A percentile compares a stretch with the other conserved stretches of the same genome.
These are phyloP conservation scores for Microcebus lehilahytsara DNA, from an alignment of 2,113 vertebrate species.

Conservation along the genomic window DNA sequence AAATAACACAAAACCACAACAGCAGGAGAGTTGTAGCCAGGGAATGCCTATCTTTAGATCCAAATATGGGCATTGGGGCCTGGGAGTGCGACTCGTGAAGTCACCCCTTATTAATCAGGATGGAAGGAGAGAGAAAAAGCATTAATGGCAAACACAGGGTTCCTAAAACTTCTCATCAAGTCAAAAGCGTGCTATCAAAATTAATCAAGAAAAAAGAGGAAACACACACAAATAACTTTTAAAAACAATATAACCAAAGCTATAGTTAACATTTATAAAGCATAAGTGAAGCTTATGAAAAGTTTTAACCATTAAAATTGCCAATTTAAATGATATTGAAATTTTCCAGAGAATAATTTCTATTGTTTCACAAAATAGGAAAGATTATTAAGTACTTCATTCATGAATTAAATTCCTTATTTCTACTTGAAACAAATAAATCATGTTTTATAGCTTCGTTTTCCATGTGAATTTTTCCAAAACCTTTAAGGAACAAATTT, in stretches of 20 bases:
- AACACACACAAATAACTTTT: background rate
- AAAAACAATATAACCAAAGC: background rate
- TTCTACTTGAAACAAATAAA: background rate
- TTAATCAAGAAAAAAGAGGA: background rate
- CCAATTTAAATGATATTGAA: background rate
- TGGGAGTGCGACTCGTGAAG: background rate
- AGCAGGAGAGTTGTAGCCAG: background rate
- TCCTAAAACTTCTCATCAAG: background rate
- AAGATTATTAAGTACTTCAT: background rate
- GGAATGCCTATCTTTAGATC: background rate
- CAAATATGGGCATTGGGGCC: accelerated
- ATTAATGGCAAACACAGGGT: background rate
- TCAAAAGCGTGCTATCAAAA: background rate
- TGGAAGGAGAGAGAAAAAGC: background rate
- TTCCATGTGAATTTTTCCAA: background rate
- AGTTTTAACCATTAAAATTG: background rate
- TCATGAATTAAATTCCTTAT: background rate
- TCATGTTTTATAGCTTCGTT: background rate
- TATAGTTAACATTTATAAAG: background rate
- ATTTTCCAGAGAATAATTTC: background rate
- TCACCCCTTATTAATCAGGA: background rate
- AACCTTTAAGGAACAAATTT: background rate
- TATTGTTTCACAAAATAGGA: background rate
- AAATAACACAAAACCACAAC: background rate
- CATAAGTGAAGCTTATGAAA: background rate